Evolutionary conservation across 2,797 vertebrate species (phyloP), one percentile per base, ranked within the genome.

Genomic region (Okamejei kenojei): DNA sequence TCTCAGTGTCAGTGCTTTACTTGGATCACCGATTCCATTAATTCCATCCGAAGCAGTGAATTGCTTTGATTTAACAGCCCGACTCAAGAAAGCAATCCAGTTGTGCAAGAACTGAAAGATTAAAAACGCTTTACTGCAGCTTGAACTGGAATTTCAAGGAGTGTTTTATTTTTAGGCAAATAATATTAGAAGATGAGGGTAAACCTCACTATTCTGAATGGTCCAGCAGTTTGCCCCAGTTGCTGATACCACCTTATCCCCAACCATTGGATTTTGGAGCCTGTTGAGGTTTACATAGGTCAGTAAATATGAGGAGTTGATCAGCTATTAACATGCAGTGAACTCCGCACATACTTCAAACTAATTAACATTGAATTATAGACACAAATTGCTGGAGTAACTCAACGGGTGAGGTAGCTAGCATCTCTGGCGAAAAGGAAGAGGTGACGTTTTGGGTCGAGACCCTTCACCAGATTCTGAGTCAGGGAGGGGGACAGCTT

Each of bases 1-100:
- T 0, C 13, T 82, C 88, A 0, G 0, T 93, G 84, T 23, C 93
- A 94, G 94, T 1, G 0, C 15, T 74, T 0, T 1, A 93, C 93
- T 10, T 0, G 93, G 61, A 79, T 94, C 7, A 17, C 13, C 13
- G 71, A 17, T 92, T 94, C 94, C 80, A 4, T 93, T 93, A 78
- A 8, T 93, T 82, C 32, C 15, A 7, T 68, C 63, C 0, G 15
- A 88, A 63, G n/a, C 61, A 35, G 19, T 88, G 65, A 2, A 21
- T 68, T 68, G 61, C 63, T 88, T 68, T 17, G 58, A 7, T 13
- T 61, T 32, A 65, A 86, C 63, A 65, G 84, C 61, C 7, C 63
- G 21, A 35, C n/a, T 68, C 84, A 21, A 35, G 84, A 45, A 68
- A 21, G 84, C 65, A 65, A 21, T 35, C 63, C 0, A 8, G 9